Evolutionary conservation across 2,888 invertebrate genomes (phyloP).

Genomic region (Sialis fuliginosa): DNA sequence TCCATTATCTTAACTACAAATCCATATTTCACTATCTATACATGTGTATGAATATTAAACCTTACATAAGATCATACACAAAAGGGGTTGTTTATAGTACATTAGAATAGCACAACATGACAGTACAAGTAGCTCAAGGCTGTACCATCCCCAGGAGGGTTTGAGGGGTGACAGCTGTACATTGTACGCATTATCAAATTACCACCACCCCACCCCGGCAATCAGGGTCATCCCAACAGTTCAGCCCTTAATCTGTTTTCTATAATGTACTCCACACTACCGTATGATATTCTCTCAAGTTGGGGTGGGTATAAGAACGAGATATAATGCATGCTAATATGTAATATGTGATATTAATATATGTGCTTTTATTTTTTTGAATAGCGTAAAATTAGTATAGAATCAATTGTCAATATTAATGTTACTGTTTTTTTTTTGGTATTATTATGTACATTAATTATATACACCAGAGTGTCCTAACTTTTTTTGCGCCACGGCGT

Average conservation of each 20-base stretch:
- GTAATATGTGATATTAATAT: neutral
- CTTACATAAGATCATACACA: too few relatives aligned
- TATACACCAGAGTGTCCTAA: too few relatives aligned
- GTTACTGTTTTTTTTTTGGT: too few relatives aligned
- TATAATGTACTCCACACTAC: slow-evolving; percentile 3
- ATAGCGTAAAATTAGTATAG: neutral
- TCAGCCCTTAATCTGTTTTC: slow-evolving; percentile 7
- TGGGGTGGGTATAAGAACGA: neutral
- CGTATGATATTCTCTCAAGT: neutral
- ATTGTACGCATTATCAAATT: slow-evolving; percentile 28
- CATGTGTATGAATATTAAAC: too few relatives aligned
- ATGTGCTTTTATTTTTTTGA: neutral
- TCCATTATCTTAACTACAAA: too few relatives aligned
- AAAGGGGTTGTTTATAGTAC: too few relatives aligned
- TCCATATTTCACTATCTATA: too few relatives aligned
- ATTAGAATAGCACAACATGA: too few relatives aligned
- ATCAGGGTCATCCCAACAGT: slow-evolving; percentile 5
- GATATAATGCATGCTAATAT: neutral
- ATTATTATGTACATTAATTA: too few relatives aligned
- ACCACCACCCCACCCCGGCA: slow-evolving; percentile 17
- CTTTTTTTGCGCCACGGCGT: too few relatives aligned
- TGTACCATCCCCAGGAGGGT: too few relatives aligned
- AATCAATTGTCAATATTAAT: neutral
- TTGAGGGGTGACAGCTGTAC: slow-evolving; percentile 3
- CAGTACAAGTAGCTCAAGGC: too few relatives aligned